Percentiles rank a stretch among this genome's conserved stretches.
Evolutionary conservation across 2,888 invertebrate genomes (phyloP).

Genomic region (Agriopis aurantiaria): DNA sequence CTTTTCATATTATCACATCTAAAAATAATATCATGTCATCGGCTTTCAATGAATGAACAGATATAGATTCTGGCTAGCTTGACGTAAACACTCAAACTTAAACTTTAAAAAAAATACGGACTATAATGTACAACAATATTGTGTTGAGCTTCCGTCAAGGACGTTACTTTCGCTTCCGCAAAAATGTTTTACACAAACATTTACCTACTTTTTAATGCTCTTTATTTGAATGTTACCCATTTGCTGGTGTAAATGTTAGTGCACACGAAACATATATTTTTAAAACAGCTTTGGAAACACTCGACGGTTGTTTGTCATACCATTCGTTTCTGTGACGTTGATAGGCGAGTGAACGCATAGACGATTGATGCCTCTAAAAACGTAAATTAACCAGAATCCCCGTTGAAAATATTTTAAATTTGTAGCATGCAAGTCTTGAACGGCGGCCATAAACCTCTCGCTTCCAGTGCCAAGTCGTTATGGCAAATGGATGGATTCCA

Average conservation of each 20-base stretch:
- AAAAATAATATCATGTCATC: constrained; percentile 21
- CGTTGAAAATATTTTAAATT: constrained; percentile 48
- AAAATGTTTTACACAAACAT: background rate
- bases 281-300: constrained; percentile 22
- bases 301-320: constrained; percentile 28
- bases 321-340: constrained; percentile 24
- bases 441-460: constrained; percentile 74
- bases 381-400: constrained; percentile 49
- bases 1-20: constrained; percentile 30
- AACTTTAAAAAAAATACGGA: background rate
- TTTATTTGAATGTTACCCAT: background rate
- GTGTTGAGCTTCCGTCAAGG: background rate
- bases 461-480: constrained; percentile 84
- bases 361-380: constrained; percentile 39
- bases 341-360: constrained; percentile 19
- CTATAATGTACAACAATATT: background rate
- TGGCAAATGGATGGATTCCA: constrained; percentile 67
- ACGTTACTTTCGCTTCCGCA: background rate
- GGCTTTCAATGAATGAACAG: constrained; percentile 13
- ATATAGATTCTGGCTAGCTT: too few species aligned
- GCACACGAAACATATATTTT: constrained; percentile 23
- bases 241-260: background rate
- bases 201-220: background rate
- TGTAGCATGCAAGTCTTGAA: constrained; percentile 66
- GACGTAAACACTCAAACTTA: background rate